Base-by-base conservation (phyloP, 2,113 vertebrate genomes). In the Uria aalge region DNA sequence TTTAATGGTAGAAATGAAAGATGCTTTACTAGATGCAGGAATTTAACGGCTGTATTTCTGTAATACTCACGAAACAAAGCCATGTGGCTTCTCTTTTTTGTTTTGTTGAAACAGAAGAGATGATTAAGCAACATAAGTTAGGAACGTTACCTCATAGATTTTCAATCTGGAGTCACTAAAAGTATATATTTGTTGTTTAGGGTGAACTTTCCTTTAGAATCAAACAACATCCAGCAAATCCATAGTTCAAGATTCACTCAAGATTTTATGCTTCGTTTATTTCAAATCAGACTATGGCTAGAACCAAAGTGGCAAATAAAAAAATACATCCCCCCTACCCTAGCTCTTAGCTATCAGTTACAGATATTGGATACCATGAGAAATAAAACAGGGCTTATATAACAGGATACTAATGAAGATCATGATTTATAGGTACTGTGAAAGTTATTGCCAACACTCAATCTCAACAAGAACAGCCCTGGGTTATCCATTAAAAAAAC, bases 301-400 rank as follows among this genome's bases (percentile, higher is more conserved):
- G 23, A 89, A 86, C 3, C 72, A 30, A 84, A 66, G 4, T 6
- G 8, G 21, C 0, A 5, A 50, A 13, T 3, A 18, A 64, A 60
- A 75, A 72, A 13, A 19, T 20, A 48, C 10, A 7, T 21, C 8
- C 16, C 5, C 12, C 1, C 5, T 18, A 20, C 15, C 4, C 38
- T 11, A 74, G 9, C 7, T 75, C 36, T 52, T 47, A 43, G 40
- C 14, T 73, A n/a, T 72, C 75, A 27, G 3, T 47, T 85, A 36
- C 0, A 92, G 47, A 72, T 20, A 60, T 0, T 24, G 10, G 26
- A 88, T 47, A 67, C 8, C 2, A 11, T 4, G 18, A 79, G 2
- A 8, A 88, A 45, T 43, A 81, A 87, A 77, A 48, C 12, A 74
- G 52, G 34, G 18, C 8, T 76, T 78, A 30, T 52, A 2, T 32